Percentiles rank a stretch among this genome's conserved stretches.
Evolutionary conservation across 2,113 vertebrate genomes (phyloP).

Genomic region (Neodontobutis hainanensis): DNA sequence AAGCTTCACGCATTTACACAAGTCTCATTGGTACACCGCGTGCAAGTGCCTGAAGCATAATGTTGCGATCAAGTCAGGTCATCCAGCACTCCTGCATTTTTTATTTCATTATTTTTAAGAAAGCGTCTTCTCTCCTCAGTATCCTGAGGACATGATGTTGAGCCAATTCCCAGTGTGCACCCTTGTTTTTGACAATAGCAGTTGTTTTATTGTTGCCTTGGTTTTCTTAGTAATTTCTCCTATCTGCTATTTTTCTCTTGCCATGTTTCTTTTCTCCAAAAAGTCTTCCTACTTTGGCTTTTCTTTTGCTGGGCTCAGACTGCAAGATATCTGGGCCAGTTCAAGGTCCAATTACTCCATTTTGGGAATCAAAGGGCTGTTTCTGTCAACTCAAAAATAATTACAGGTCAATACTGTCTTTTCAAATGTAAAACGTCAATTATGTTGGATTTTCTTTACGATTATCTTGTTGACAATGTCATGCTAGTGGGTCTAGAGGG

Average conservation of each 20-base stretch:
- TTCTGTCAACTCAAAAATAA: background rate
- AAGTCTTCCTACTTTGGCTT: background rate
- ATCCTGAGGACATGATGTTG: conserved; percentile 28
- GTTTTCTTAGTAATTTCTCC: background rate
- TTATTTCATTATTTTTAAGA: conserved; percentile 60
- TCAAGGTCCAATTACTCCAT: background rate
- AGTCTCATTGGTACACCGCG: conserved; percentile 4
- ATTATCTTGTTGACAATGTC: too few relatives aligned
- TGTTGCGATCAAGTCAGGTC: conserved; percentile 50
- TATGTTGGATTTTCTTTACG: too few relatives aligned
- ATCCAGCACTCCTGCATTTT: conserved; percentile 7
- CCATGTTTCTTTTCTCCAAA: background rate
- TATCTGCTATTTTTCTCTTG: background rate
- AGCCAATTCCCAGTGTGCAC: conserved; percentile 31
- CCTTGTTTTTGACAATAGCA: conserved; percentile 26
- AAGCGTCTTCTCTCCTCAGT: conserved; percentile 19
- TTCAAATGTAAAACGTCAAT: too few relatives aligned
- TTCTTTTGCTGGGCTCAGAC: background rate
- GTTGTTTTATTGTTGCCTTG: background rate
- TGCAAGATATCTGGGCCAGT: background rate
- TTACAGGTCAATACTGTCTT: too few relatives aligned
- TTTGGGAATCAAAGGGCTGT: background rate
- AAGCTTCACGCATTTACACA: conserved; percentile 42
- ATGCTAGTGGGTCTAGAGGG: too few relatives aligned
- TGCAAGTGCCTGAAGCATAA: conserved; percentile 42